Base-by-base conservation (phyloP, 2,113 vertebrate species). In the Myocastor coypus region DNA sequence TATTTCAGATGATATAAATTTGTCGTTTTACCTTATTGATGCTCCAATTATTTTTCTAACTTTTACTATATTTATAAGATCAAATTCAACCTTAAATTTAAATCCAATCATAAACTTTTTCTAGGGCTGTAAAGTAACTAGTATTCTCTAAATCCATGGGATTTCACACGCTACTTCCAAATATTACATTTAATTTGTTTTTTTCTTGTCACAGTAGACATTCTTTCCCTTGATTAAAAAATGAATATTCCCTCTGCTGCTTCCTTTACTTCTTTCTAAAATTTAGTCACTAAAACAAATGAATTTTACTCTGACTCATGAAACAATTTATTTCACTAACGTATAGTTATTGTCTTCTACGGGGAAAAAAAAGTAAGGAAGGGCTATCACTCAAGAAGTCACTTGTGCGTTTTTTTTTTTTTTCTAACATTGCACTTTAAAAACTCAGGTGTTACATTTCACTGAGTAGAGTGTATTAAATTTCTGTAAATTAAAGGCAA, bases 401-500 rank as follows among this genome's bases (percentile, higher is more conserved):
- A 89, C 37, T 83, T 57, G 77, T 52, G 75, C n/a, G n/a, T n/a
- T n/a, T n/a, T n/a, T n/a, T n/a, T n/a, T n/a, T 85, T 94, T 88
- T 34, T 82, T 92, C 55, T 71, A 91, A 71, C 61, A 94, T 66
- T 69, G 42, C 71, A 87, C 52, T 87, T 87, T 73, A 90, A 87
- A 95, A 87, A 83, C 42, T 81, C 19, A 84, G 32, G 26, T 61
- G 26, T 90, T 94, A 85, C 1, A 97, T 42, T 90, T 95, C 52
- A 87, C 3, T 90, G 30, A 86, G 10, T 73, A 86, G 8, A 93
- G 89, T 52, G 22, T 50, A 63, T 77, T 94, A 37, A 3, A 91
- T 83, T 95, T 89, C 52, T 90, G n/a, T 42, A 90, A 77, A 96
- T 64, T 86, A 90, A 93, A 90, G 61, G 86, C 19, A 80, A 87